These are phyloP conservation scores for Hyphantria cunea DNA, from an alignment of 1,140 invertebrate species.

Conservation along the genomic window DNA sequence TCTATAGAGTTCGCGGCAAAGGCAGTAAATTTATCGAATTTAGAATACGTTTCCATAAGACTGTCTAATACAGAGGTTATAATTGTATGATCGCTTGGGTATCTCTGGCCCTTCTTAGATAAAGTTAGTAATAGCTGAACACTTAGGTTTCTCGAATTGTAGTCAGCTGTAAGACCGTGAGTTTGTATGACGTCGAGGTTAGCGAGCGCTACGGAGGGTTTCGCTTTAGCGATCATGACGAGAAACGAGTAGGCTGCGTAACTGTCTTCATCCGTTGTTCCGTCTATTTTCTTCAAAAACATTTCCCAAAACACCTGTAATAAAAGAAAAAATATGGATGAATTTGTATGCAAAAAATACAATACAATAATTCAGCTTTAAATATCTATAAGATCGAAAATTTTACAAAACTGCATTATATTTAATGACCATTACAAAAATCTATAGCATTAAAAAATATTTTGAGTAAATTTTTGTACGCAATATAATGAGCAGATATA, in stretches of 20 bases:
- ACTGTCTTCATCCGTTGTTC: slow-evolving; percentile 86
- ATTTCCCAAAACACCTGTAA: slow-evolving; percentile 90
- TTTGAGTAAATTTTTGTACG: too few relatives aligned
- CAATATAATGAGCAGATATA: too few relatives aligned
- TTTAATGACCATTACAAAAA: too few relatives aligned
- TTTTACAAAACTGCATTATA: too few relatives aligned
- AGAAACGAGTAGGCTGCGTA: slow-evolving; percentile 87
- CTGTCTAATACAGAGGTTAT: slow-evolving; percentile 65
- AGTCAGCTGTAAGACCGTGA: slow-evolving; percentile 74
- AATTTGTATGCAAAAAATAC: too few relatives aligned
- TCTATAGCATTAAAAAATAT: too few relatives aligned
- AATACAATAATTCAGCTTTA: too few relatives aligned
- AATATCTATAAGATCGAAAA: too few relatives aligned
- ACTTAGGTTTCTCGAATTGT: slow-evolving; percentile 64
- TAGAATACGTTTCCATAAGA: slow-evolving; percentile 65
- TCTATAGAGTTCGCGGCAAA: slow-evolving; percentile 70
- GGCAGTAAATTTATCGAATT: slow-evolving; percentile 60
- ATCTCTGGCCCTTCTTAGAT: slow-evolving; percentile 64
- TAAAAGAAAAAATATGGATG: slow-evolving; percentile 39
- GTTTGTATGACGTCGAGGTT: slow-evolving; percentile 81
- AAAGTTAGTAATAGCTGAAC: slow-evolving; percentile 64
- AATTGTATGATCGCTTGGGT: slow-evolving; percentile 62
- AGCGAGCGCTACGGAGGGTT: slow-evolving; percentile 80
- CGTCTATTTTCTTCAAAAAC: slow-evolving; percentile 89
- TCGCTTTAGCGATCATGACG: slow-evolving; percentile 85